phyloP scores from a whole-genome alignment of 2,113 vertebrate genomes.

The Odocoileus virginianus region DNA sequence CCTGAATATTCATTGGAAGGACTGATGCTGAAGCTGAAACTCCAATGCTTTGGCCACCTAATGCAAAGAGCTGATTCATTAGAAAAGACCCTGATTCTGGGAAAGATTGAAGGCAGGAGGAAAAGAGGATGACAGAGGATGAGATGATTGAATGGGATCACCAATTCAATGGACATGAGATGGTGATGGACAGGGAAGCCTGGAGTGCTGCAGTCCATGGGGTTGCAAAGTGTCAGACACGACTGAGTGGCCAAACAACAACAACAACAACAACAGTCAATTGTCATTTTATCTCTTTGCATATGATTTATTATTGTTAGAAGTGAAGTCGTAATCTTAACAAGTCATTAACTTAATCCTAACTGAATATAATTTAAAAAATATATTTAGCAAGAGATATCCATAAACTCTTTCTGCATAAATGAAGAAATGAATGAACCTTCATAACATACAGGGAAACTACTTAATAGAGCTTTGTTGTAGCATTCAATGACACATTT shows the following conservation, averaged over 20 bases:
- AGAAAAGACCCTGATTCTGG: neutral
- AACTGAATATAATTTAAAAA: slow-evolving; percentile 51
- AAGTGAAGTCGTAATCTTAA: slow-evolving; percentile 40
- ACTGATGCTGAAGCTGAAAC: neutral
- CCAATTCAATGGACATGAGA: neutral
- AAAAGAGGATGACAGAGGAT: neutral
- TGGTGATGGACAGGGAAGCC: neutral
- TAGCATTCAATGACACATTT: slow-evolving; percentile 41
- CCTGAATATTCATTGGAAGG: neutral
- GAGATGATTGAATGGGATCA: neutral
- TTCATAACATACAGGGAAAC: slow-evolving; percentile 56
- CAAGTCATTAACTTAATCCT: neutral
- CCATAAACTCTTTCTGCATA: slow-evolving; percentile 51
- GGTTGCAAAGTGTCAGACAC: neutral
- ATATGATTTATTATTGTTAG: slow-evolving; percentile 34
- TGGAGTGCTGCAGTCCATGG: neutral
- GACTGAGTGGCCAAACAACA: neutral
- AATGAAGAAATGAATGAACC: slow-evolving; percentile 34
- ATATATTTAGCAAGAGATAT: slow-evolving; percentile 51
- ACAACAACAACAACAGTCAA: neutral
- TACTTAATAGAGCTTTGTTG: slow-evolving; percentile 57
- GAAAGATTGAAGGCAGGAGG: neutral
- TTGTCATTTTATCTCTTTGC: neutral
- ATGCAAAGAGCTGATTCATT: neutral
- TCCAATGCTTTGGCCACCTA: neutral